phyloP scores from a whole-genome alignment of 92 coral and sea anemone genomes.

The Galaxea fascicularis region DNA sequence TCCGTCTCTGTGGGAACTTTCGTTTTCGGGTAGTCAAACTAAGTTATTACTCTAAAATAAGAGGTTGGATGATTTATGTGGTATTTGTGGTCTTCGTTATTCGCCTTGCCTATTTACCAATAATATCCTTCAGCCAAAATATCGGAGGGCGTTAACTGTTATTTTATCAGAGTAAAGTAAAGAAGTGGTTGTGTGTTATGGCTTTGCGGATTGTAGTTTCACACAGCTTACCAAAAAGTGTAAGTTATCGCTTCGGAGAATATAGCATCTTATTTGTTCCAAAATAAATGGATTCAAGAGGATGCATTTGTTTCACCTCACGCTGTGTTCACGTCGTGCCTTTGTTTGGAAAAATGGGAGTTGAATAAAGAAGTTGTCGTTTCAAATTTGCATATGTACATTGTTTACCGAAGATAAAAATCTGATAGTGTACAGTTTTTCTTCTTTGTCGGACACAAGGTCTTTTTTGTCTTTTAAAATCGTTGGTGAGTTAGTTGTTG shows the following conservation, averaged over 20 bases:
- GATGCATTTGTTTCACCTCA: background rate
- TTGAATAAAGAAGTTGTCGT: background rate
- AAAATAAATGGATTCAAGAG: background rate
- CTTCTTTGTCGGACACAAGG: background rate
- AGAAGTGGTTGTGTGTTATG: too few species aligned
- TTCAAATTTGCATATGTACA: conserved; percentile 24
- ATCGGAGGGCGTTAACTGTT: background rate
- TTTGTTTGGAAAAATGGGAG: background rate
- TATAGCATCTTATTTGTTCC: background rate
- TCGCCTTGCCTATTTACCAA: background rate
- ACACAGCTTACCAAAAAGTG: background rate
- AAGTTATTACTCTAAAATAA: background rate
- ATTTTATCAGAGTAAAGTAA: too few species aligned
- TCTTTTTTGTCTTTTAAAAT: too few species aligned
- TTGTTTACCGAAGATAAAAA: background rate
- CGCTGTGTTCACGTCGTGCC: background rate
- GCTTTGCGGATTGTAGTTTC: background rate
- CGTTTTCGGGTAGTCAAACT: too few species aligned
- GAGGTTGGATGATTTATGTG: too few species aligned
- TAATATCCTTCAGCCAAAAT: background rate
- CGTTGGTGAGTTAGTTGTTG: too few species aligned
- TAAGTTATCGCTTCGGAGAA: background rate
- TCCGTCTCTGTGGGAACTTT: background rate
- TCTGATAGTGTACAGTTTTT: background rate
- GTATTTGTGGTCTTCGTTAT: too few species aligned